Evolutionary conservation across 2,113 vertebrate species (phyloP).

Genomic region (Poeciliopsis turrubarensis): DNA sequence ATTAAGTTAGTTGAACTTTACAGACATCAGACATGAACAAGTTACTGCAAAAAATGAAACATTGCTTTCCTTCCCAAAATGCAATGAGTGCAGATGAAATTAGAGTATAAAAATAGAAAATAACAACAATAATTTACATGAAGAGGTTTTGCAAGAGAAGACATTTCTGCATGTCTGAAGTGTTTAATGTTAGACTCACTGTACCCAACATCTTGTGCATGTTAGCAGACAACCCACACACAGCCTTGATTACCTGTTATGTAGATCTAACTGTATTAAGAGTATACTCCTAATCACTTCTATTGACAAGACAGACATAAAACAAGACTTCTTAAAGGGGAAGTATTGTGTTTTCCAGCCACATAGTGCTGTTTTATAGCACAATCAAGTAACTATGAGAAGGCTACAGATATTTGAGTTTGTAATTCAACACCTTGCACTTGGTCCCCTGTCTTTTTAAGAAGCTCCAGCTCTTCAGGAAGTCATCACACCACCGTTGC

Average conservation of each 20-base stretch:
- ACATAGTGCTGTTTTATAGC: too few relatives aligned
- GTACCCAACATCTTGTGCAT: conserved; percentile 12
- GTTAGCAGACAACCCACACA: conserved; percentile 40
- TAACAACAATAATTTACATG: background rate
- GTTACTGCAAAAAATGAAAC: background rate
- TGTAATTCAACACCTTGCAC: too few relatives aligned
- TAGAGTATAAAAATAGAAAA: background rate
- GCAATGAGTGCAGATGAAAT: background rate
- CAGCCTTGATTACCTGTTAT: conserved; percentile 15
- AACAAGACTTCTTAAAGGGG: too few relatives aligned
- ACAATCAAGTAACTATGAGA: too few relatives aligned
- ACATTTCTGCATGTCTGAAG: conserved; percentile 16
- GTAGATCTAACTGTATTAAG: conserved; percentile 17
- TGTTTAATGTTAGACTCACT: conserved; percentile 30
- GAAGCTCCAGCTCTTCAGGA: too few relatives aligned
- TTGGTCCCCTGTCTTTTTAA: too few relatives aligned
- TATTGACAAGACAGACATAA: background rate
- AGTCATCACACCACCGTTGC: too few relatives aligned
- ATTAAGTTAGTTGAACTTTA: background rate
- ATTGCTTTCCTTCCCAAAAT: background rate
- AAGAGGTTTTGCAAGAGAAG: background rate
- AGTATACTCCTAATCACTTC: conserved; percentile 1
- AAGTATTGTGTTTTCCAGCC: too few relatives aligned
- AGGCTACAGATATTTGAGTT: too few relatives aligned
- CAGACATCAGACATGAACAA: background rate